These are phyloP conservation scores for Drosophila sulfurigaster DNA, from an alignment of 1,140 invertebrate species.

Conservation along the genomic window DNA sequence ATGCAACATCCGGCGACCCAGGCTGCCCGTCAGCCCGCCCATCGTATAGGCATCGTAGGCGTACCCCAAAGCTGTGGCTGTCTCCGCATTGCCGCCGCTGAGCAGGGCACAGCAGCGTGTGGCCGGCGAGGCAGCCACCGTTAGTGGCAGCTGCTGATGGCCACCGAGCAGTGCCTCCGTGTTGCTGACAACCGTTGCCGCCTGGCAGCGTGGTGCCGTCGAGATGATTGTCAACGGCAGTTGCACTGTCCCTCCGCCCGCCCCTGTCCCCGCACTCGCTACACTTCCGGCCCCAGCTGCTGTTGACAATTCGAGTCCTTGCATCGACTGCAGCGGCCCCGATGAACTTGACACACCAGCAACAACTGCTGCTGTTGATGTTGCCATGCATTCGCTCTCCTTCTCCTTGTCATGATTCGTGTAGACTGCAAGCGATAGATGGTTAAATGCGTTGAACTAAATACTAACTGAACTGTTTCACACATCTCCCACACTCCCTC, in stretches of 20 bases:
- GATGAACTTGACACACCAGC: slow-evolving; percentile 8
- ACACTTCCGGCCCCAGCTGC: slow-evolving; percentile 13
- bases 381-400: slow-evolving; percentile 71
- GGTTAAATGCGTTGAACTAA: slow-evolving; percentile 5
- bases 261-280: neutral
- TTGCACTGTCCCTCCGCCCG: slow-evolving; percentile 41
- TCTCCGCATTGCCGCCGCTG: slow-evolving; percentile 42
- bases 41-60: slow-evolving; percentile 67
- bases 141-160: slow-evolving; percentile 56
- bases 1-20: slow-evolving; percentile 64
- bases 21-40: slow-evolving; percentile 70
- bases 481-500: neutral
- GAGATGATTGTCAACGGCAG: slow-evolving; percentile 84
- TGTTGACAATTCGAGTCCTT: slow-evolving; percentile 64
- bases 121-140: slow-evolving; percentile 75
- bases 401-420: slow-evolving; percentile 83
- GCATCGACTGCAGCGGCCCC: slow-evolving; percentile 53
- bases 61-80: slow-evolving; percentile 46
- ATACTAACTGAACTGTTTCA: neutral
- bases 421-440: slow-evolving; percentile 71
- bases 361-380: slow-evolving; percentile 45
- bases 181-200: slow-evolving; percentile 48
- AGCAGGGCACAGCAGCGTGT: slow-evolving; percentile 72
- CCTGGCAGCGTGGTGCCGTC: slow-evolving; percentile 77
- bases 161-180: slow-evolving; percentile 71